Evolutionary conservation across 2,113 vertebrate genomes (phyloP).

Genomic region (Prunella himalayana): DNA sequence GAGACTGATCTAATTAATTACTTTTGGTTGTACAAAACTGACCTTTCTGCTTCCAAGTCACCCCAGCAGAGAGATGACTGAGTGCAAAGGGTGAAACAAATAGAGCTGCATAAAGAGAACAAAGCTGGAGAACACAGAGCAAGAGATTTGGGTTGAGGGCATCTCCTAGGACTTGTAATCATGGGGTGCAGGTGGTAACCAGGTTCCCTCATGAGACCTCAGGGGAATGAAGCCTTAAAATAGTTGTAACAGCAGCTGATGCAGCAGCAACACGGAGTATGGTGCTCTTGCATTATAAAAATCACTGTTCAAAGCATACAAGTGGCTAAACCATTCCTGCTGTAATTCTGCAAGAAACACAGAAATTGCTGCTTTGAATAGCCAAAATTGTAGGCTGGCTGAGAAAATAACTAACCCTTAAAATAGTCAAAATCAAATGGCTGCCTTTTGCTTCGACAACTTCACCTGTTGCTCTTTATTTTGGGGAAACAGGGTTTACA

Average conservation of each 20-base stretch:
- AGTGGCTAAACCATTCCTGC: background rate
- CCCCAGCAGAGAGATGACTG: background rate
- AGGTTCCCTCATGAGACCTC: background rate
- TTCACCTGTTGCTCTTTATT: background rate
- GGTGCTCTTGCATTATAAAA: rapidly evolving
- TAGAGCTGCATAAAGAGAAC: background rate
- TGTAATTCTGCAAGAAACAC: background rate
- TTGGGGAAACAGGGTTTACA: background rate
- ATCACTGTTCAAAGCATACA: background rate
- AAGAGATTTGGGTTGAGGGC: background rate
- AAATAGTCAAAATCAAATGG: rapidly evolving
- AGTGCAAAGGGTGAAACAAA: background rate
- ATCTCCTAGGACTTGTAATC: background rate
- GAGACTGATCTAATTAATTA: conserved; percentile 30
- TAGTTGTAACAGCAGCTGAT: background rate
- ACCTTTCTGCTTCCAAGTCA: background rate
- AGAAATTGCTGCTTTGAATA: background rate
- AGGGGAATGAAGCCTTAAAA: background rate
- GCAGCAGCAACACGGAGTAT: background rate
- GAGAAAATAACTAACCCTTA: background rate
- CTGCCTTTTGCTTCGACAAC: background rate
- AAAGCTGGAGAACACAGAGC: background rate
- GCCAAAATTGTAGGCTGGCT: background rate
- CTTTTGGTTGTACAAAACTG: background rate
- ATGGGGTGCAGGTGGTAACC: conserved; percentile 2